Percentiles rank a stretch among this genome's conserved stretches.
These are phyloP conservation scores for Sorex maritimensis DNA, from an alignment of 2,797 vertebrate species.

Conservation along the genomic window DNA sequence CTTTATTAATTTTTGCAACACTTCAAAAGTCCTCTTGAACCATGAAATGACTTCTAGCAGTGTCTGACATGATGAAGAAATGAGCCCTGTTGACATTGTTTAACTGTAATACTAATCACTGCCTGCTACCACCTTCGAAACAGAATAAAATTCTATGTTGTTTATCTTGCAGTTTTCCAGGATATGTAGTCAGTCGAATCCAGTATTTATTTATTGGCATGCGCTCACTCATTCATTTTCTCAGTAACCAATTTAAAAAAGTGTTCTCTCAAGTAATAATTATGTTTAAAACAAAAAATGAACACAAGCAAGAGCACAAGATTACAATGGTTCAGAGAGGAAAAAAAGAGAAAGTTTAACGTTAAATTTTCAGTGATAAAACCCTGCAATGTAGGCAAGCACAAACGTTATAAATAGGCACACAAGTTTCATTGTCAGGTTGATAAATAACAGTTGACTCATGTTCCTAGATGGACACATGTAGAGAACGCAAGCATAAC, in stretches of 20 bases:
- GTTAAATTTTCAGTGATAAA: not conserved
- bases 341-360: not conserved
- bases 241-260: not conserved
- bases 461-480: not conserved
- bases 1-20: not conserved
- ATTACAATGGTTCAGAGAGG: not conserved
- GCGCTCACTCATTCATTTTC: not conserved
- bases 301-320: not conserved
- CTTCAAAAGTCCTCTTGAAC: not conserved
- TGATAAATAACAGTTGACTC: not conserved
- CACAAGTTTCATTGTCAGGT: not conserved
- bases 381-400: not conserved
- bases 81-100: not conserved
- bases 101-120: not conserved
- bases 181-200: not conserved
- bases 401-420: not conserved
- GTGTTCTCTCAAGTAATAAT: not conserved
- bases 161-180: constrained; percentile 22
- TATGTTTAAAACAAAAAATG: not conserved
- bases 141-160: not conserved
- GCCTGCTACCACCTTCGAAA: not conserved
- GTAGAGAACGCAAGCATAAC: not conserved
- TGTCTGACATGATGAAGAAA: not conserved
- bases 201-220: not conserved
- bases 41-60: not conserved